Percentiles rank a stretch among this genome's conserved stretches.
These are phyloP conservation scores for Platycheirus albimanus DNA, from an alignment of 2,888 invertebrate genomes.

Conservation along the genomic window DNA sequence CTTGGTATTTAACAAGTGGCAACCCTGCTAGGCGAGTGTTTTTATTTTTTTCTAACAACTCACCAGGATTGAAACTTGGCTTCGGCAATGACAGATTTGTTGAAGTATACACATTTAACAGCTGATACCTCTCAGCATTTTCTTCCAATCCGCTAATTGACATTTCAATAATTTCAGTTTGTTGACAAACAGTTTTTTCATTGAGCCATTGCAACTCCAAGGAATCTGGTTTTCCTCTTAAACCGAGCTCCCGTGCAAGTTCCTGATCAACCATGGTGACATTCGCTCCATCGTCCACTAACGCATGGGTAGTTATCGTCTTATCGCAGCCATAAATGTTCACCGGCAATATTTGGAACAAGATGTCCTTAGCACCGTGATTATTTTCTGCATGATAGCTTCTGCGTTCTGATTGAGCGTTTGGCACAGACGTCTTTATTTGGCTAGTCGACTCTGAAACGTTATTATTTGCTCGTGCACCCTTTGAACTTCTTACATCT, in stretches of 20 bases:
- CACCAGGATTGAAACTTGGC: conserved; percentile 4
- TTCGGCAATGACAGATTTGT: conserved; percentile 27
- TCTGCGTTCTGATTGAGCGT: too few relatives aligned
- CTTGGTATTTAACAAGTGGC: conserved; percentile 32
- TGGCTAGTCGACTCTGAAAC: too few relatives aligned
- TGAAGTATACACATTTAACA: conserved; percentile 22
- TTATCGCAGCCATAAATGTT: too few relatives aligned
- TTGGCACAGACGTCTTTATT: too few relatives aligned
- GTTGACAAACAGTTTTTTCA: neutral
- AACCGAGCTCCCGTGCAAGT: neutral
- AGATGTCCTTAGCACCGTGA: too few relatives aligned
- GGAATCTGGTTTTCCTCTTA: neutral
- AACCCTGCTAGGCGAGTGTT: neutral
- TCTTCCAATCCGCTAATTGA: conserved; percentile 18
- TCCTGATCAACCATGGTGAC: conserved; percentile 15
- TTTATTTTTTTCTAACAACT: neutral
- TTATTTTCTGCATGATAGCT: too few relatives aligned
- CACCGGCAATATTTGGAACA: too few relatives aligned
- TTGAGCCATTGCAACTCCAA: conserved; percentile 24
- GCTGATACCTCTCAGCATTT: conserved; percentile 19
- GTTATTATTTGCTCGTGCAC: too few relatives aligned
- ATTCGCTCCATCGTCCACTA: conserved; percentile 35
- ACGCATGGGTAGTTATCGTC: conserved; percentile 22
- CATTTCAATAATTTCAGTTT: neutral
- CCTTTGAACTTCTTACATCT: too few relatives aligned